These are phyloP conservation scores for Loriculus beryllinus DNA, from an alignment of 2,797 vertebrate species.

Conservation along the genomic window DNA sequence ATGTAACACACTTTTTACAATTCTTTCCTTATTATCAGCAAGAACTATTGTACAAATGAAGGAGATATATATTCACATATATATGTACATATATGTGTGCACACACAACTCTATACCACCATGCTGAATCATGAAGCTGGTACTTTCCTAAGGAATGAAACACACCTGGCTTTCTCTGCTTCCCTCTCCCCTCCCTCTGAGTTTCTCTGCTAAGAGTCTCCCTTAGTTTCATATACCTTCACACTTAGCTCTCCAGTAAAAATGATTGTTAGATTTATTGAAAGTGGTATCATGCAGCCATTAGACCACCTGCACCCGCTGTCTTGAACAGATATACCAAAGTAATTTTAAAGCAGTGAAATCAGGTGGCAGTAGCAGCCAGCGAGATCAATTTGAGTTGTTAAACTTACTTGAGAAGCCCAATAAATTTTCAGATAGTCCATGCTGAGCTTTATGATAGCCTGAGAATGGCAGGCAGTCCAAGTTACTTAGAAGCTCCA, in stretches of 20 bases:
- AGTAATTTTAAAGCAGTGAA: background rate
- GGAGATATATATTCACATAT: fast-evolving
- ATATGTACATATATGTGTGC: fast-evolving
- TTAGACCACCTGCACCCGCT: background rate
- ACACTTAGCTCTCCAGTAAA: background rate
- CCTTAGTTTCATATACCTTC: background rate
- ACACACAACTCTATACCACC: background rate
- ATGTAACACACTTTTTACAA: background rate
- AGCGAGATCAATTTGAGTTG: background rate
- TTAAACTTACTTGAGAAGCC: background rate
- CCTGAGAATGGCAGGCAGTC: background rate
- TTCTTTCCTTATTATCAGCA: background rate
- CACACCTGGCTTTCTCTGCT: background rate
- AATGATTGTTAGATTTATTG: background rate
- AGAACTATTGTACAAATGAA: background rate
- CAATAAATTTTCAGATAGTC: background rate
- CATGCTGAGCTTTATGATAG: background rate
- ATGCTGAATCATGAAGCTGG: background rate
- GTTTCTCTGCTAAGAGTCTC: background rate
- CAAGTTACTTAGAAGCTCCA: background rate
- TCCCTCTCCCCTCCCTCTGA: background rate
- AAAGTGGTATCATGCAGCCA: background rate
- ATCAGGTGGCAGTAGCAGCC: background rate
- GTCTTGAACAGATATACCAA: background rate
- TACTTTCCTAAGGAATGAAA: background rate